Base-by-base conservation (phyloP, 2,797 vertebrate species). In the Sandelia bainsii region DNA sequence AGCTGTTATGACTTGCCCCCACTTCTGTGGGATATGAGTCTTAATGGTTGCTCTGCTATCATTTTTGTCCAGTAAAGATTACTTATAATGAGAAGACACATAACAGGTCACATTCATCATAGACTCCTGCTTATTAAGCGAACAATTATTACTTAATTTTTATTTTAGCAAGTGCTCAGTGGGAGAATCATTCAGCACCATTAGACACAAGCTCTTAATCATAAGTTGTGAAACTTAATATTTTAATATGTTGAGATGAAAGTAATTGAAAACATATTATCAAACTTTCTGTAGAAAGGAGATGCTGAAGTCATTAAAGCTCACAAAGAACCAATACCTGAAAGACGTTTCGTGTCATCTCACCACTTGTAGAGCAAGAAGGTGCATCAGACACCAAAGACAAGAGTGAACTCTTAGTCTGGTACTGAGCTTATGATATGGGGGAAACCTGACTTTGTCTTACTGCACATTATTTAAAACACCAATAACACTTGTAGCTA, bases 341-440 rank as follows among this genome's bases (percentile, higher is more conserved):
- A 32, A 40, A 6, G 20, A 54, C 17, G 16, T 56, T 16, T 66
- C 49, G 50, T 71, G 49, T 57, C 32, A 69, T 32, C 59, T 60
- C 56, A 5, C 14, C 53, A 22, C 56, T 19, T 62, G 44, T 34
- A 56, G 45, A 69, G 40, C 48, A 65, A 79, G 72, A 74, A 50
- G 58, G n/a, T n/a, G n/a, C n/a, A n/a, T n/a, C n/a, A n/a, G n/a
- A n/a, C n/a, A n/a, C n/a, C n/a, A n/a, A n/a, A n/a, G n/a, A n/a
- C n/a, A n/a, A n/a, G n/a, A n/a, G n/a, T n/a, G n/a, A n/a, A n/a
- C n/a, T n/a, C n/a, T n/a, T n/a, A n/a, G n/a, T n/a, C n/a, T n/a
- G n/a, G n/a, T n/a, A n/a, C n/a, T n/a, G n/a, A n/a, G n/a, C n/a
- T n/a, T n/a, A n/a, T n/a, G n/a, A n/a, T n/a, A n/a, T n/a, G 1